A percentile compares a stretch with the other conserved stretches of the same genome.
Evolutionary conservation across 2,113 vertebrate species (phyloP).

Genomic region (Cheirogaleus medius): DNA sequence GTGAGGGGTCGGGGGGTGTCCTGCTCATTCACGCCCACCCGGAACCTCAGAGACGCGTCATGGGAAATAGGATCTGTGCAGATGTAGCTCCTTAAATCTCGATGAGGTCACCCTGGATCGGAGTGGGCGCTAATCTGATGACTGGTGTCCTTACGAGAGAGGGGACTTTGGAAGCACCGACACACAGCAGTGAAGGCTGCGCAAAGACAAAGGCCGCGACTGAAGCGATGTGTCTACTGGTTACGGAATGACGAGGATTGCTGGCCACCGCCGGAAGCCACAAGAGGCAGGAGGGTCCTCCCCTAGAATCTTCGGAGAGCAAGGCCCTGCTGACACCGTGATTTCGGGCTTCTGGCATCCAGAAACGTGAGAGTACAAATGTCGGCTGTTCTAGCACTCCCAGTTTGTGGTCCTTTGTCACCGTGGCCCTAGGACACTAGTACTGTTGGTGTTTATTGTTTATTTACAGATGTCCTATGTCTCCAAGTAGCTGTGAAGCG

Average conservation of each 20-base stretch:
- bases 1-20: not conserved
- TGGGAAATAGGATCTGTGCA: not conserved
- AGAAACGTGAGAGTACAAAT: fast-evolving
- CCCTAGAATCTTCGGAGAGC: not conserved
- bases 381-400: not conserved
- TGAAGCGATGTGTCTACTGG: not conserved
- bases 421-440: not conserved
- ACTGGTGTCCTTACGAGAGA: no score
- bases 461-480: not conserved
- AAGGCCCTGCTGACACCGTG: fast-evolving
- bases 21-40: not conserved
- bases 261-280: not conserved
- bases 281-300: no score
- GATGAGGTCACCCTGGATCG: not conserved
- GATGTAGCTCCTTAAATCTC: not conserved
- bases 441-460: fast-evolving
- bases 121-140: not conserved
- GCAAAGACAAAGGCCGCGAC: not conserved
- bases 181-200: fast-evolving
- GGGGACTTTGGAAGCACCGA: not conserved
- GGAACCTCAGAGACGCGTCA: not conserved
- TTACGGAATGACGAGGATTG: fast-evolving
- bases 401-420: not conserved
- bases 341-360: not conserved
- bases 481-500: not conserved